Evolutionary conservation across 2,113 vertebrate species (phyloP).

Genomic region (Pleuronectes platessa): DNA sequence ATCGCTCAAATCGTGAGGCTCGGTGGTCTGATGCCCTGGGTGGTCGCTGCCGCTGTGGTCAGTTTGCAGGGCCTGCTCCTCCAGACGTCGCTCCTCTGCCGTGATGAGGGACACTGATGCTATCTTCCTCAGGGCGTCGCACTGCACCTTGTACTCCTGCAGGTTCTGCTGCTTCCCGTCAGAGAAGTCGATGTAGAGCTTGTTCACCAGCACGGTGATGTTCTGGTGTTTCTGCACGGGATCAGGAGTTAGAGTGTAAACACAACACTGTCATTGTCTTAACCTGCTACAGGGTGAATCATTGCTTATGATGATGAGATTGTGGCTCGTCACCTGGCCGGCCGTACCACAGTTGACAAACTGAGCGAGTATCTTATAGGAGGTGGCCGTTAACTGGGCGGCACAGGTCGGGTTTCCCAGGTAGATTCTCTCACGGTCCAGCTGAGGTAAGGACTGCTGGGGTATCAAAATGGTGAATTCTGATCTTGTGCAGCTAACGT

Average conservation of each 20-base stretch:
- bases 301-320: neutral
- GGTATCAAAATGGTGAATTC: constrained; percentile 96
- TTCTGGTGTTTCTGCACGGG: constrained; percentile 88
- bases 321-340: constrained; percentile 85
- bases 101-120: constrained; percentile 88
- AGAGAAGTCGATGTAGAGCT: constrained; percentile 93
- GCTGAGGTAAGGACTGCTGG: constrained; percentile 84
- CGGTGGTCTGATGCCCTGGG: constrained; percentile 25
- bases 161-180: constrained; percentile 81
- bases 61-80: constrained; percentile 82
- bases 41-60: constrained; percentile 60
- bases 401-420: constrained; percentile 89
- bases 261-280: neutral
- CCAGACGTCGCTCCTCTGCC: constrained; percentile 79
- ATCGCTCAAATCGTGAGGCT: constrained; percentile 91
- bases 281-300: neutral
- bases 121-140: constrained; percentile 90
- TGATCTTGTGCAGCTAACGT: constrained; percentile 93
- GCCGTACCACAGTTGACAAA: constrained; percentile 93
- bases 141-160: constrained; percentile 92
- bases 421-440: constrained; percentile 91
- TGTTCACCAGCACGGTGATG: constrained; percentile 90
- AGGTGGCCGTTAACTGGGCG: constrained; percentile 86
- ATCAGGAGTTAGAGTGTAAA: constrained; percentile 6
- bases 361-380: constrained; percentile 91